phyloP scores from a whole-genome alignment of 2,888 invertebrate genomes.

The Pseudeuparius sepicola region DNA sequence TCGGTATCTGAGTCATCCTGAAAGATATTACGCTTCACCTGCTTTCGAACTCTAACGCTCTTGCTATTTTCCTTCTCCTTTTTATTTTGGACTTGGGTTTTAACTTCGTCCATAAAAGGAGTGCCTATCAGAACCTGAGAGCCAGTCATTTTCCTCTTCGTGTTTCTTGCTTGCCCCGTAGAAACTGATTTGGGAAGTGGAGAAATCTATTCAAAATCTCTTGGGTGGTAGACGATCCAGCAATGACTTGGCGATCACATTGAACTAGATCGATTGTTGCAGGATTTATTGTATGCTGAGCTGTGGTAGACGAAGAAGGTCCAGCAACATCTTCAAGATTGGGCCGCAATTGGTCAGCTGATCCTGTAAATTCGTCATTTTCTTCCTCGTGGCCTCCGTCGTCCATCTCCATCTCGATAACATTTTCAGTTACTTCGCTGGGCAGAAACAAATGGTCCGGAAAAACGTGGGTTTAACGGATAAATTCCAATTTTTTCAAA shows the following conservation, averaged over 20 bases:
- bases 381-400: too few relatives aligned
- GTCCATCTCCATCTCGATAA: too few relatives aligned
- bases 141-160: conserved; percentile 8
- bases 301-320: conserved; percentile 4
- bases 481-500: conserved; percentile 5
- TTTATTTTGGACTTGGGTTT: conserved; percentile 6
- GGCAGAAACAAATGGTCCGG: not conserved
- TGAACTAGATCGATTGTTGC: conserved; percentile 9
- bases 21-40: conserved; percentile 7
- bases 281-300: conserved; percentile 7
- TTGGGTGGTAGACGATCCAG: conserved; percentile 9
- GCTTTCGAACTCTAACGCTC: conserved; percentile 7
- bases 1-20: conserved; percentile 2
- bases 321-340: not conserved
- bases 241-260: conserved; percentile 10
- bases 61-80: conserved; percentile 7
- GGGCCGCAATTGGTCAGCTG: too few relatives aligned
- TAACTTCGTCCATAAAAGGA: conserved; percentile 7
- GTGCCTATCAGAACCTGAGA: conserved; percentile 8
- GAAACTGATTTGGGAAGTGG: conserved; percentile 8
- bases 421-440: too few relatives aligned
- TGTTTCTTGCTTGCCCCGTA: conserved; percentile 10
- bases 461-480: conserved; percentile 4
- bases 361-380: too few relatives aligned
- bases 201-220: conserved; percentile 9